phyloP scores from a whole-genome alignment of 2,888 invertebrate species.

The Epistrophella euchroma region DNA sequence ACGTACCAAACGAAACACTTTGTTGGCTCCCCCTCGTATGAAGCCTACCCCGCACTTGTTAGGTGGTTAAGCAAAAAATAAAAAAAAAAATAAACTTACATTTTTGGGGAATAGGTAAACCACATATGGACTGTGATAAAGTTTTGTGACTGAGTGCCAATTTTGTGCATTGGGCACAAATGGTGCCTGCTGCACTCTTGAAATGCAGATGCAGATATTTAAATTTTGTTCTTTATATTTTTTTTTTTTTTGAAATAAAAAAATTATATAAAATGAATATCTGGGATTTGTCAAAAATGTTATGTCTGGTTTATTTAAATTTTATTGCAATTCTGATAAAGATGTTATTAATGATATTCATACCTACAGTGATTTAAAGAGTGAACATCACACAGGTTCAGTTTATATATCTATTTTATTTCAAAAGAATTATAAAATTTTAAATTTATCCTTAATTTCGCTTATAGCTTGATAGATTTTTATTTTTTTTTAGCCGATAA shows the following conservation, averaged over 20 bases:
- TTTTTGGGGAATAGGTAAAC: slow-evolving; percentile 57
- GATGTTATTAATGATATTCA: background rate
- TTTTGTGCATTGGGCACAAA: slow-evolving; percentile 48
- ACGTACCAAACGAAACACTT: slow-evolving; percentile 47
- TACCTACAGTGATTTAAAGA: background rate
- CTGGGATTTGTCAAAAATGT: slow-evolving; percentile 46
- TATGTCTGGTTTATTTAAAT: slow-evolving; percentile 57
- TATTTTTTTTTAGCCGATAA: no score
- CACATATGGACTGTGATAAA: slow-evolving; percentile 69
- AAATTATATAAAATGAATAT: background rate
- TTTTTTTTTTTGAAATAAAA: slow-evolving; percentile 17
- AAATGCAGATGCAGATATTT: slow-evolving; percentile 65
- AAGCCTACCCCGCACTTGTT: slow-evolving; percentile 19
- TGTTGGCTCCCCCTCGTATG: background rate
- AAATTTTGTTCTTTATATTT: background rate
- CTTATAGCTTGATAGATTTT: no score
- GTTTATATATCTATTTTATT: no score
- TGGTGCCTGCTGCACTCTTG: slow-evolving; percentile 51
- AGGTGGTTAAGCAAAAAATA: slow-evolving; percentile 8
- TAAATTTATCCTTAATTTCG: no score
- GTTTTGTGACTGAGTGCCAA: slow-evolving; percentile 71
- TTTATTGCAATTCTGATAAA: slow-evolving; percentile 48
- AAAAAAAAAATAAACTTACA: slow-evolving; percentile 44
- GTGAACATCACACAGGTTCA: no score
- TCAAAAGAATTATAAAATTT: no score